Conservation (phyloP, 2,888 invertebrate species). For the Notodromas monacha region DNA sequence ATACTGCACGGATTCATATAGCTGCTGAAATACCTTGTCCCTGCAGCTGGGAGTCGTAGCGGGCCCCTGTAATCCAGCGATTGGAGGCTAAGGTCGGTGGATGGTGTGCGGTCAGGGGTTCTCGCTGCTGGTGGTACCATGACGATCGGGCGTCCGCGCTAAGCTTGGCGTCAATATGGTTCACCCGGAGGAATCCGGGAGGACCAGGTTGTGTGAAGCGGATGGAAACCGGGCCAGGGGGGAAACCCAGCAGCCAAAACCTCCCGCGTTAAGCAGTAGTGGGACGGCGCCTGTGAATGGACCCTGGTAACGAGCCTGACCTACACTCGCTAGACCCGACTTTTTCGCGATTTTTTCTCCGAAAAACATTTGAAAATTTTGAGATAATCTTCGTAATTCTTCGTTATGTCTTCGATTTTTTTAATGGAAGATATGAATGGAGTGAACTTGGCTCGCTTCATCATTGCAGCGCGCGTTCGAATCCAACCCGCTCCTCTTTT, state of each 20-base stretch:
- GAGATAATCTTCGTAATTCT: no score
- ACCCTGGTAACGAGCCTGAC: slow-evolving; percentile 37
- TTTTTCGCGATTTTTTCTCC: no score
- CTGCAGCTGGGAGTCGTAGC: slow-evolving; percentile 90
- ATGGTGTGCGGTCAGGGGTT: slow-evolving; percentile 65
- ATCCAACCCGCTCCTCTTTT: no score
- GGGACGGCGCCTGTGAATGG: slow-evolving; percentile 93
- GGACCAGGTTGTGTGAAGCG: slow-evolving; percentile 79
- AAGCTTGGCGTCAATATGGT: slow-evolving; percentile 93
- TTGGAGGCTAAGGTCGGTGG: slow-evolving; percentile 63
- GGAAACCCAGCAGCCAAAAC: slow-evolving; percentile 99
- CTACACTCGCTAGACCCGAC: slow-evolving; percentile 40
- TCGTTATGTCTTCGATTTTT: no score
- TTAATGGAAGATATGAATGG: no score
- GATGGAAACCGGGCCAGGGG: slow-evolving; percentile 93
- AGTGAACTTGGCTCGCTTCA: no score
- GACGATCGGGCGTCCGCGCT: slow-evolving; percentile 63
- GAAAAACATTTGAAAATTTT: no score
- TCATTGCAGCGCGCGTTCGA: no score
- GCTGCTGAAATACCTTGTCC: no score
- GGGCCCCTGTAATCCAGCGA: slow-evolving; percentile 90
- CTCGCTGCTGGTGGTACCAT: slow-evolving; percentile 29
- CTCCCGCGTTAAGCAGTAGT: slow-evolving; percentile 92
- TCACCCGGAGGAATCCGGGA: slow-evolving; percentile 43
- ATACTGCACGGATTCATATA: no score